phyloP scores from a whole-genome alignment of 2,797 vertebrate species.

The Chromis chromis region DNA sequence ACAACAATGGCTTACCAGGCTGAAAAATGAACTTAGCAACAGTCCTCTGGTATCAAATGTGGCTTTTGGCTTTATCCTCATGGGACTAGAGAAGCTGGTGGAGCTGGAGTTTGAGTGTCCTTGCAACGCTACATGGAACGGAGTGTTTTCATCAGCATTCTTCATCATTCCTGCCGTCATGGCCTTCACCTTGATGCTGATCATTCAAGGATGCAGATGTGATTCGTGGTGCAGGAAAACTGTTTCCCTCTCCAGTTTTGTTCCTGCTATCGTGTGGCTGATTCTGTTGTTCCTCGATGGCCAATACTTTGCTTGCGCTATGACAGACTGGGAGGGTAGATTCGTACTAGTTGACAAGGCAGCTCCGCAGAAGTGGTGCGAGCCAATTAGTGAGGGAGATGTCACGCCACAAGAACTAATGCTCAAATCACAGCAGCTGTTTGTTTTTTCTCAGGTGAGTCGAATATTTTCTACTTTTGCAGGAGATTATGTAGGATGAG shows the following conservation, averaged over 20 bases:
- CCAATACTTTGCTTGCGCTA: slow-evolving; percentile 86
- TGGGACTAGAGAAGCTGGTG: slow-evolving; percentile 86
- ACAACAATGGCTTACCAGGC: slow-evolving; percentile 86
- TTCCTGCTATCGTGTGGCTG: slow-evolving; percentile 83
- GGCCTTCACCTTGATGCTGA: slow-evolving; percentile 85
- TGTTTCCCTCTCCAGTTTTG: slow-evolving; percentile 80
- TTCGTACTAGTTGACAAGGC: slow-evolving; percentile 86
- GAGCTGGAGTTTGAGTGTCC: slow-evolving; percentile 87
- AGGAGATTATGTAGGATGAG: not conserved
- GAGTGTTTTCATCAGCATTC: slow-evolving; percentile 83
- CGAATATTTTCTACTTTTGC: slow-evolving; percentile 7
- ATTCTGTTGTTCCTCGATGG: slow-evolving; percentile 86
- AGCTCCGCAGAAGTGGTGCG: slow-evolving; percentile 85
- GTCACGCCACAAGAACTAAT: slow-evolving; percentile 81
- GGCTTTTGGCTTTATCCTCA: slow-evolving; percentile 86
- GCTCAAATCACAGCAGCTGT: slow-evolving; percentile 83
- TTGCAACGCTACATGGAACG: slow-evolving; percentile 84
- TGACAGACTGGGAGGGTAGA: slow-evolving; percentile 85
- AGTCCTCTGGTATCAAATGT: slow-evolving; percentile 86
- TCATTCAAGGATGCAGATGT: slow-evolving; percentile 85
- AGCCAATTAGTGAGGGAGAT: slow-evolving; percentile 80
- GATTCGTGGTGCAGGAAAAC: slow-evolving; percentile 78
- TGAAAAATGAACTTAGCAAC: slow-evolving; percentile 87
- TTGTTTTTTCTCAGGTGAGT: slow-evolving; percentile 86
- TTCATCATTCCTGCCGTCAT: slow-evolving; percentile 86